These are phyloP conservation scores for Hymenopus coronatus DNA, from an alignment of 2,888 invertebrate species.

Conservation along the genomic window DNA sequence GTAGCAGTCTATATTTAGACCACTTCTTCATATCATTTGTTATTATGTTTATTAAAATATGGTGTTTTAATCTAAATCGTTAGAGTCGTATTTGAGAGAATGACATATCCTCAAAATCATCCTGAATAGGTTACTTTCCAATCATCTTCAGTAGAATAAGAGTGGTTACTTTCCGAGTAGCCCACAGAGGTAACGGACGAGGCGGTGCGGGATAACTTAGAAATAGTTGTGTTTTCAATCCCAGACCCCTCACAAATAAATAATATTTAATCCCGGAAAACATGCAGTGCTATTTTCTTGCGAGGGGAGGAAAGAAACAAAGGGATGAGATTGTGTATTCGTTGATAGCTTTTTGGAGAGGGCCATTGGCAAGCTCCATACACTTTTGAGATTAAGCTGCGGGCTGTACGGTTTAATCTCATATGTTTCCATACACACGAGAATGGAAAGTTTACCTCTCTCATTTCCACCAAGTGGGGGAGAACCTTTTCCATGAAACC, in stretches of 20 bases:
- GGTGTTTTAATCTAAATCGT: too few relatives aligned
- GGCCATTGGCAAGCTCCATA: not conserved
- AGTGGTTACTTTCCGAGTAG: not conserved
- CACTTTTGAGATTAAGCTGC: not conserved
- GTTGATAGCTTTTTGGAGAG: not conserved
- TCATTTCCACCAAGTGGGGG: not conserved
- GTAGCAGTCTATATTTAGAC: too few relatives aligned
- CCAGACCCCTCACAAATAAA: not conserved
- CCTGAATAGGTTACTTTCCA: too few relatives aligned
- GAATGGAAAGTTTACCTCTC: not conserved
- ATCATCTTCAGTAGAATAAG: not conserved
- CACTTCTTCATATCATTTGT: too few relatives aligned
- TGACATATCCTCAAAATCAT: too few relatives aligned
- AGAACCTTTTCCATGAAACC: not conserved
- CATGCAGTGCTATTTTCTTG: not conserved
- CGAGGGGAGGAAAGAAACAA: not conserved
- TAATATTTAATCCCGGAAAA: not conserved
- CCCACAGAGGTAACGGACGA: not conserved
- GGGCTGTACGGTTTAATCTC: constrained; percentile 7
- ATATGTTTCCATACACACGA: constrained; percentile 9
- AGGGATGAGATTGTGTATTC: not conserved
- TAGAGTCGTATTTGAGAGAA: too few relatives aligned
- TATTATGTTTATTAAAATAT: too few relatives aligned
- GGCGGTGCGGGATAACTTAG: not conserved
- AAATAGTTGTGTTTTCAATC: not conserved